Conservation (phyloP, 2,888 invertebrate genomes). For the Calameuta idolon region DNA sequence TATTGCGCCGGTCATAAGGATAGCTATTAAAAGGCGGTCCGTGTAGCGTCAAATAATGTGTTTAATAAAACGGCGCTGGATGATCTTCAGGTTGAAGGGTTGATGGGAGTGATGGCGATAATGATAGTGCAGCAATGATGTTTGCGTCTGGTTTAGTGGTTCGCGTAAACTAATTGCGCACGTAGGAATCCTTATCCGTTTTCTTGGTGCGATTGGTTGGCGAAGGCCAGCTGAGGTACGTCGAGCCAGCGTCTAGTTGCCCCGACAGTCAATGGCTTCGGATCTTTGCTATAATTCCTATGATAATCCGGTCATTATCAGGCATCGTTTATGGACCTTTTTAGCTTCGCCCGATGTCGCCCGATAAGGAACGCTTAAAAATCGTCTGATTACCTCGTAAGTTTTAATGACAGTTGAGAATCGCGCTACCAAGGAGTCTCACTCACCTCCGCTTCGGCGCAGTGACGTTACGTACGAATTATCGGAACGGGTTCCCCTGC, state of each 20-base stretch:
- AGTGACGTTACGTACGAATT: not conserved
- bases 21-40: not conserved
- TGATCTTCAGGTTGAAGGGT: not conserved
- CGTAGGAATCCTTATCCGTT: not conserved
- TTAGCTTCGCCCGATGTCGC: slow-evolving; percentile 12
- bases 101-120: not conserved
- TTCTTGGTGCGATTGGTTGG: not conserved
- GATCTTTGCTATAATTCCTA: slow-evolving; percentile 32
- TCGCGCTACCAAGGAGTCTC: slow-evolving; percentile 5
- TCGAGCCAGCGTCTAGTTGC: slow-evolving; percentile 13
- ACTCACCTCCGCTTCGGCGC: slow-evolving; percentile 28
- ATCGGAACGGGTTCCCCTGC: slow-evolving; percentile 31
- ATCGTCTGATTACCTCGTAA: slow-evolving; percentile 26
- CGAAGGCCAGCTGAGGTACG: not conserved
- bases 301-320: slow-evolving; percentile 35
- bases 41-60: not conserved
- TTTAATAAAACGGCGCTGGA: not conserved
- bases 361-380: slow-evolving; percentile 20
- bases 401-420: slow-evolving; percentile 28
- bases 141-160: not conserved
- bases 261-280: slow-evolving; percentile 16
- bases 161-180: slow-evolving; percentile 3
- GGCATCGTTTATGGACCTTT: slow-evolving; percentile 20
- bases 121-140: not conserved
- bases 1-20: not conserved